Evolutionary conservation across 2,888 invertebrate species (phyloP).

Genomic region (Tridacna crocea): DNA sequence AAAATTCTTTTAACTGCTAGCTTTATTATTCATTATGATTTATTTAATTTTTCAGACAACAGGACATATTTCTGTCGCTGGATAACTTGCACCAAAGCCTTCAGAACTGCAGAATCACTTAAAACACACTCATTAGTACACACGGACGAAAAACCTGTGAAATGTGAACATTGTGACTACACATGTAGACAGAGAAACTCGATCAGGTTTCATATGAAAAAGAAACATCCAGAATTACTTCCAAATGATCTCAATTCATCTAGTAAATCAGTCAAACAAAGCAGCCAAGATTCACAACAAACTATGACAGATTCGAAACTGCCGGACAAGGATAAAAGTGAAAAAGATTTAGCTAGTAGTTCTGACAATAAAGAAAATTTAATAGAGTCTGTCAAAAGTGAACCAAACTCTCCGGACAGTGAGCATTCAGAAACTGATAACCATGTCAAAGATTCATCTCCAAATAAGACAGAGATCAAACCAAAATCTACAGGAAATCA

Average conservation of each 20-base stretch:
- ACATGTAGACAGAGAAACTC: conserved; percentile 82
- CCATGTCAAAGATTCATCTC: background rate
- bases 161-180: conserved; percentile 82
- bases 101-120: conserved; percentile 81
- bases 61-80: conserved; percentile 80
- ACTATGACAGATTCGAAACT: conserved; percentile 21
- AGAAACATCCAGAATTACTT: conserved; percentile 61
- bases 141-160: conserved; percentile 82
- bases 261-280: conserved; percentile 9
- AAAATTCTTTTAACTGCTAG: background rate
- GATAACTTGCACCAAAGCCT: conserved; percentile 82
- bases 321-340: background rate
- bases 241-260: conserved; percentile 36
- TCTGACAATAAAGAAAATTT: conserved; percentile 15
- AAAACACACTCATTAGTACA: conserved; percentile 81
- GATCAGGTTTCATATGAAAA: conserved; percentile 79
- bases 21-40: background rate
- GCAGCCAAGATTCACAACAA: conserved; percentile 16
- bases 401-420: conserved; percentile 11
- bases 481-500: background rate
- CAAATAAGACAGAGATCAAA: background rate
- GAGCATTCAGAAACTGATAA: background rate
- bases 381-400: background rate
- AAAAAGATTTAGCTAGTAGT: background rate
- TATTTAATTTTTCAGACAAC: conserved; percentile 75